Evolutionary conservation across 2,888 invertebrate genomes (phyloP), one percentile per base, ranked within the genome.

Genomic region (Lasioglossum leucozonium): DNA sequence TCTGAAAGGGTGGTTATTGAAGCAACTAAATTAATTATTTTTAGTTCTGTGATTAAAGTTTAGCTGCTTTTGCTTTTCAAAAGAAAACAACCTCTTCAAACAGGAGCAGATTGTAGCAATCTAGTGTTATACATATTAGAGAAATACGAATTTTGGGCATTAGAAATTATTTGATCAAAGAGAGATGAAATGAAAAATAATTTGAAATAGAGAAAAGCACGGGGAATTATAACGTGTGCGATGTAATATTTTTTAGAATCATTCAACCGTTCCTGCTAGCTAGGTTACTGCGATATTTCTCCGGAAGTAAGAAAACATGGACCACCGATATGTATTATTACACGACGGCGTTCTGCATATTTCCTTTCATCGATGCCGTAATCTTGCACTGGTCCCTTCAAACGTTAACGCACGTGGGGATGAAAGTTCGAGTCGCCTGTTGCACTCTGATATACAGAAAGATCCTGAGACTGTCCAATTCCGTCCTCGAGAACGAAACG

Each of bases 391-490:
- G 97, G 0, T 96, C 96, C 93, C 95, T 97, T 91, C 96, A 97
- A 81, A 96, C 96, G 88, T 95, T 97, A 0, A 95, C 97, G 55
- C 96, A 97, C 79, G 95, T 97, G 89, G 97, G 97, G 16, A 96
- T 97, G 97, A 96, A 97, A 93, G 95, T 97, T 42, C 95, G 97
- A 30, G 96, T 97, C 0, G 97, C 96, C 0, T 96, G 97, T 82
- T 97, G 97, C 82, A 96, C 97, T 0, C 95, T 98, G 0, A 96
- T 98, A 80, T 98, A 97, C 92, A 96, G 97, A 94, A 98, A 98
- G 96, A 95, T 97, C 13, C 95, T 98, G 47, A 96, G 96, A 42
- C 95, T 98, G 88, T 97, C 97, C 81, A 97, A 95, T 98, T 78
- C 87, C 3, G 88, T 90, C 34, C 72, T 86, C 8, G 91, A 89